Base-by-base conservation (phyloP, 2,888 invertebrate genomes). In the Zeuzera pyrina region DNA sequence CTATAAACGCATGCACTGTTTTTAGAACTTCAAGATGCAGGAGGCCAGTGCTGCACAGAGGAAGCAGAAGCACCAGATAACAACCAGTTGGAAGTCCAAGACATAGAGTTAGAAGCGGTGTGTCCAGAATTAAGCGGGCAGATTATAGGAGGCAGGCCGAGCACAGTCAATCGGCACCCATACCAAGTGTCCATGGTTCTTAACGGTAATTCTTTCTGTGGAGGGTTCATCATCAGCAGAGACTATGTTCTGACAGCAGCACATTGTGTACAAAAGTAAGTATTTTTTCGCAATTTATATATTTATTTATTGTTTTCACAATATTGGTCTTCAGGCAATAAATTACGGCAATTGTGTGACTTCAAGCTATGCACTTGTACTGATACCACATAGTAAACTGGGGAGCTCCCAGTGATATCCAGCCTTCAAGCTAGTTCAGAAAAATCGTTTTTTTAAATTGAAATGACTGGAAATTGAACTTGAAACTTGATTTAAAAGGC, bases 221-320 rank as follows among this genome's bases (percentile, higher is more conserved):
- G 84, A 8, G 84, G 84, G 0, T 81, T 83, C 42, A 73, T 84
- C 34, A 66, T 84, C 44, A 73, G 81, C 37, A 50, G 43, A 12
- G 62, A 70, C 23, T 70, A 70, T 35, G 72, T 83, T 29, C 38
- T 84, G 35, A 84, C 84, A 0, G 83, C 84, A 0, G 84, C 84
- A 2, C 84, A 83, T 51, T 84, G 84, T 35, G 73, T 84, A 1
- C 67, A 65, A 38, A 76, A 77, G 84, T 84, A 64, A 73, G 79
- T 68, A 2, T 6, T 19, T 19, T 5, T 19, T 19, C 19, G 5
- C 5, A 19, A 8, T 6, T 19, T 6, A 8, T 19, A 19, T 19
- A 6, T 8, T 19, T 19, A 8, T 5, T n/a, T n/a, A n/a, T n/a
- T n/a, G n/a, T n/a, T n/a, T n/a, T n/a, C n/a, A n/a, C n/a, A n/a